Evolutionary conservation across 2,113 vertebrate genomes (phyloP), one percentile per base, ranked within the genome.

Genomic region (Chamaetylas fuelleborni): DNA sequence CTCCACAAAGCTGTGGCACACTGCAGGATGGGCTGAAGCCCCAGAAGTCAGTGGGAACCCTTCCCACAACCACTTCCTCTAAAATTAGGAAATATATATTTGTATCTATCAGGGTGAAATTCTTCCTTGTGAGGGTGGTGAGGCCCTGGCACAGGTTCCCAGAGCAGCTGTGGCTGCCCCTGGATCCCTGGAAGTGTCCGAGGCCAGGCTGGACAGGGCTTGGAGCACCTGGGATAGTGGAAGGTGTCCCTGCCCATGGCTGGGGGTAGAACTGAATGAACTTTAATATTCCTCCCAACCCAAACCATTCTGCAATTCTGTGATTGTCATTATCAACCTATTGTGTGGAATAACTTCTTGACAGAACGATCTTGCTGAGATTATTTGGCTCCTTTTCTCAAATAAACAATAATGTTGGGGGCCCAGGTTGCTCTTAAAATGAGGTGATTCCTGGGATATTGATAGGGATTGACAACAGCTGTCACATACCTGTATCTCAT

Each of bases 361-460:
- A 43, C 5, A 19, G 31, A 76, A 54, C 9, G 11, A 70, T 53
- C 25, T 18, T 66, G 16, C 48, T 42, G 5, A 7, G 5, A 5
- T 14, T 8, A 18, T 42, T 38, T 7, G 6, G 1, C 20, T 76
- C 3, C 2, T 67, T 45, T 26, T 28, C 15, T 28, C 11, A 64
- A n/a, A 4, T 17, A 31, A 70, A 7, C 14, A 76, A 33, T 15
- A 54, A 28, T 7, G 1, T 0, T 0, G 0, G 4, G 8, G 8
- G 14, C 5, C 8, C 11, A 28, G 24, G 9, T 34, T 67, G 20
- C 14, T n/a, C 17, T 42, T 64, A 64, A 36, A 36, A 64, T 36
- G 19, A 66, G 25, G 40, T 2, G 31, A 73, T 43, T 47, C 23
- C 57, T 64, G 42, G 36, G 42, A 23, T 22, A 34, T 16, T 5